Conservation (phyloP, 1,140 invertebrate species). For the Venturia canescens region DNA sequence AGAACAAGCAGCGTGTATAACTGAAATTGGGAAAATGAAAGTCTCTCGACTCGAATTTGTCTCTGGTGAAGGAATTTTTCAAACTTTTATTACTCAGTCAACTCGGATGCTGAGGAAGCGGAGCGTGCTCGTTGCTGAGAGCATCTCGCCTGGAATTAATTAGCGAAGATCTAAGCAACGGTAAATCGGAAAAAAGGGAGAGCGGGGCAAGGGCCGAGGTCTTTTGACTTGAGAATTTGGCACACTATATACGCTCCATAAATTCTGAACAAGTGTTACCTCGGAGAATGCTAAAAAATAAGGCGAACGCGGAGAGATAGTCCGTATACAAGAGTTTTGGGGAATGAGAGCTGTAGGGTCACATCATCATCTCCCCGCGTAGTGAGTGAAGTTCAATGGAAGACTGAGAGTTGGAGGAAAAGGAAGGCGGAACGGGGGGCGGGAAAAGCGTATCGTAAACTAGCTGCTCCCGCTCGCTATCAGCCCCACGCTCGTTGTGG, state of each 20-base stretch:
- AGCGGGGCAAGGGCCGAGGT: no score
- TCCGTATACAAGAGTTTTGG: not conserved
- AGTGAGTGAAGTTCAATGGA: slow-evolving; percentile 52
- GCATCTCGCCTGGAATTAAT: no score
- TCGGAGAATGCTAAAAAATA: not conserved
- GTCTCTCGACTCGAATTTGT: no score
- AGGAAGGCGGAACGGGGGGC: not conserved
- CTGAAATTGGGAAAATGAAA: no score
- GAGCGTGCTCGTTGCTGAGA: no score
- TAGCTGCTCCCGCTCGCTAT: slow-evolving; percentile 24
- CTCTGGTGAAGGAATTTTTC: no score
- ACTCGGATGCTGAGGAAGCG: no score
- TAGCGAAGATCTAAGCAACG: no score
- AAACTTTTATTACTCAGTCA: no score
- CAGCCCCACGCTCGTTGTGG: not conserved
- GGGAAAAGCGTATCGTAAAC: slow-evolving; percentile 4
- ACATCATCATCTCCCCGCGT: slow-evolving; percentile 40
- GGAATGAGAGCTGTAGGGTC: slow-evolving; percentile 3
- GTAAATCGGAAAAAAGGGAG: no score
- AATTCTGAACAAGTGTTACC: not conserved
- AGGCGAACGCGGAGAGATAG: not conserved
- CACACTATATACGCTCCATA: not conserved
- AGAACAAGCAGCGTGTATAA: no score
- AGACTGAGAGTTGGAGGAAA: slow-evolving; percentile 25
- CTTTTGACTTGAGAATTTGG: no score